Conservation (phyloP, 23 tunicate genomes). For the Ciona savignyi region DNA sequence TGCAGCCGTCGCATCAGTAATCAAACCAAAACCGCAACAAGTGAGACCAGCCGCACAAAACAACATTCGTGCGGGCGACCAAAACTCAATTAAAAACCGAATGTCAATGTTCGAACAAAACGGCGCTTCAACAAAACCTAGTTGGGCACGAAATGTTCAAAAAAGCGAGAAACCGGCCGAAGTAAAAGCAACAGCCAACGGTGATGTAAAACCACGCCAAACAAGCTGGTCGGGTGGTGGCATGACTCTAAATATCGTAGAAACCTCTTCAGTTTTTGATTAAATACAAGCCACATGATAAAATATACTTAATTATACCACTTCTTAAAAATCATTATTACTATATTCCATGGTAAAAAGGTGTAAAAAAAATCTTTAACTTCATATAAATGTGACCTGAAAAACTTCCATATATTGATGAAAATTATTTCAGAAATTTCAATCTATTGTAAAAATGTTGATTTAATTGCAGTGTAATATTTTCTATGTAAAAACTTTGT, state of each 20-base stretch:
- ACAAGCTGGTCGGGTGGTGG: neutral
- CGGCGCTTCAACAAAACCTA: neutral
- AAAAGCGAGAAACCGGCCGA: neutral
- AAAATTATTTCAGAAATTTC: too few species aligned
- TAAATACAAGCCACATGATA: neutral
- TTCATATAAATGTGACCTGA: too few species aligned
- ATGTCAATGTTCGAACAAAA: neutral
- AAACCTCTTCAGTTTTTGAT: neutral
- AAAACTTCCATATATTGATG: too few species aligned
- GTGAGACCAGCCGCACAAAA: neutral
- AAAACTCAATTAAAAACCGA: neutral
- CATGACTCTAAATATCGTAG: neutral
- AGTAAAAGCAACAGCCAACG: neutral
- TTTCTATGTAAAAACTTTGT: too few species aligned
- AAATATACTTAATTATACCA: neutral
- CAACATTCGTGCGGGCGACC: neutral
- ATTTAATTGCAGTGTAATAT: too few species aligned
- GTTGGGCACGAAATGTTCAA: neutral
- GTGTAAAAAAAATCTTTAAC: too few species aligned
- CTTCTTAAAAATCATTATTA: neutral
- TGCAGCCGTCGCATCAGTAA: too few species aligned
- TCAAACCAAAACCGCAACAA: too few species aligned
- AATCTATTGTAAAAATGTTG: neutral
- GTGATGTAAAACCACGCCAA: neutral
- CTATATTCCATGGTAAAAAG: too few species aligned